Conservation (phyloP, 37 sponge, comb jelly and placozoan species). For the Petrosia ficiformis region DNA sequence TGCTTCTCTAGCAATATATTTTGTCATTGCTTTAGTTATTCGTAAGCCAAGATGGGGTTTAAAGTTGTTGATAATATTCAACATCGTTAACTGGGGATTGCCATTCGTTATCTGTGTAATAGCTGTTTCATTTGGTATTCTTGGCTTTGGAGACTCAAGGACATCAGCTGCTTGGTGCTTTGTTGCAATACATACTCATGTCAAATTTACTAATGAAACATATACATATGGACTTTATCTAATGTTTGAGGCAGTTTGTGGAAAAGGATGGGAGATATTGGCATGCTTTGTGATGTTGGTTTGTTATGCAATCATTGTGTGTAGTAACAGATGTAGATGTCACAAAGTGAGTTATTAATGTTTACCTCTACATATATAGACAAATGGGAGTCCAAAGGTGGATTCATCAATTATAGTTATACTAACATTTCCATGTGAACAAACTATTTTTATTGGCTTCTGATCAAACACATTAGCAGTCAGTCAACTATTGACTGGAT, state of each 20-base stretch:
- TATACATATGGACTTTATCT: not conserved
- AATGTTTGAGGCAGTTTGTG: conserved; percentile 1
- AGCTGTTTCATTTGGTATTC: not conserved
- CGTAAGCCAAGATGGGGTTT: conserved; percentile 6
- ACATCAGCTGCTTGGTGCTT: conserved; percentile 58
- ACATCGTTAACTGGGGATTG: conserved; percentile 50
- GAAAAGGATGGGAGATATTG: conserved; percentile 28
- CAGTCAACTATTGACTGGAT: no score
- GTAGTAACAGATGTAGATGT: not conserved
- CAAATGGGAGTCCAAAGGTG: not conserved
- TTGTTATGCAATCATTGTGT: not conserved
- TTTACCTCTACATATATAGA: not conserved
- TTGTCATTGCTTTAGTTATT: conserved; percentile 34
- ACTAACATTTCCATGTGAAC: no score
- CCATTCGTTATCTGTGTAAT: conserved; percentile 34
- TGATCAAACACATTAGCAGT: no score
- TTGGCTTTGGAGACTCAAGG: not conserved
- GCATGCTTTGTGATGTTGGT: not conserved
- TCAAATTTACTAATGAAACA: not conserved
- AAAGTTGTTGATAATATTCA: conserved; percentile 37
- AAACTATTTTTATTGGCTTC: no score
- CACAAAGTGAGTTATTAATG: not conserved
- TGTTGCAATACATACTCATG: not conserved
- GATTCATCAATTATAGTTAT: not conserved
- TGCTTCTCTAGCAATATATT: conserved; percentile 45